phyloP scores from a whole-genome alignment of 1,140 invertebrate genomes.

The Drosophila subpulchrella region DNA sequence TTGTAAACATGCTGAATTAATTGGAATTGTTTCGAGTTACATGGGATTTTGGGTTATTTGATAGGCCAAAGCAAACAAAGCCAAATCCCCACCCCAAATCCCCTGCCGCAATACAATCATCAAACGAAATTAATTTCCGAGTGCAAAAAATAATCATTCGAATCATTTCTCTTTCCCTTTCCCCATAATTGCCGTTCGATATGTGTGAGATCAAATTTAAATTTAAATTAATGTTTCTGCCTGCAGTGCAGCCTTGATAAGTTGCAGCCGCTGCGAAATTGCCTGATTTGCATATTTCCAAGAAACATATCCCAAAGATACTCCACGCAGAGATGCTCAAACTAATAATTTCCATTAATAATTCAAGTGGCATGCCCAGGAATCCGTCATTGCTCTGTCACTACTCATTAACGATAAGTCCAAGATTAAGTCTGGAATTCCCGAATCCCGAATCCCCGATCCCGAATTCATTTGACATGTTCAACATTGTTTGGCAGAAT shows the following conservation, averaged over 20 bases:
- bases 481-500: constrained; percentile 3
- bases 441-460: not conserved
- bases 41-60: constrained; percentile 48
- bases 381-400: constrained; percentile 35
- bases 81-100: constrained; percentile 4
- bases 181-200: constrained; percentile 49
- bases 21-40: constrained; percentile 58
- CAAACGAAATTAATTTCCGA: constrained; percentile 46
- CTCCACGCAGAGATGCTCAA: constrained; percentile 17
- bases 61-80: constrained; percentile 37
- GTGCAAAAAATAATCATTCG: constrained; percentile 40
- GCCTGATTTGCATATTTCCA: constrained; percentile 40
- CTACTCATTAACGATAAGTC: constrained; percentile 58
- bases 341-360: constrained; percentile 68
- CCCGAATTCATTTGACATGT: not conserved
- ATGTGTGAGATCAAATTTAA: constrained; percentile 45
- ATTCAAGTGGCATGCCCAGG: constrained; percentile 44
- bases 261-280: constrained; percentile 34
- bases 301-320: constrained; percentile 44
- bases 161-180: constrained; percentile 16
- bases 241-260: constrained; percentile 29
- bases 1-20: constrained; percentile 64
- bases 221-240: constrained; percentile 63
- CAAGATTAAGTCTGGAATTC: constrained; percentile 2
- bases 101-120: constrained; percentile 5